phyloP scores from a whole-genome alignment of 1,140 invertebrate species.

The Catajapyx aquilonaris region DNA sequence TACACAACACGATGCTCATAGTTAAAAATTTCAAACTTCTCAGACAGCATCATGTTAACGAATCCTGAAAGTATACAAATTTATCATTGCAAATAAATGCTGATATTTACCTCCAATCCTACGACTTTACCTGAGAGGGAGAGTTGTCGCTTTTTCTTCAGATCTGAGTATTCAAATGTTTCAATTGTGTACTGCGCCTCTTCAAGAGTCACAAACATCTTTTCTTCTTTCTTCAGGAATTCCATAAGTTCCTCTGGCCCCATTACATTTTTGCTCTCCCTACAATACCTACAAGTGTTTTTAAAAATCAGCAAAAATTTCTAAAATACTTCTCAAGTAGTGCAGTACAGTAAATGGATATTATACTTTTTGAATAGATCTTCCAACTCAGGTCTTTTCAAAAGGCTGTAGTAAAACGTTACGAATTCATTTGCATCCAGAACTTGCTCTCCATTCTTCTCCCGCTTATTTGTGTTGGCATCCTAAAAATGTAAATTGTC shows the following conservation, averaged over 20 bases:
- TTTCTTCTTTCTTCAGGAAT: conserved; percentile 15
- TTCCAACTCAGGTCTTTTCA: conserved; percentile 27
- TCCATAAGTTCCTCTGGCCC: conserved; percentile 10
- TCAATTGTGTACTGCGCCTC: conserved; percentile 18
- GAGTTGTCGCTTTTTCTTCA: conserved; percentile 14
- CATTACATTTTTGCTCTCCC: conserved; percentile 7
- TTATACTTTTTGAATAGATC: conserved; percentile 28
- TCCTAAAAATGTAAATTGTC: conserved; percentile 18
- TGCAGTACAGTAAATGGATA: too few species aligned
- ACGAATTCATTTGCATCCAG: conserved; percentile 33
- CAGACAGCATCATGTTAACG: conserved; percentile 20
- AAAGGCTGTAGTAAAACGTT: conserved; percentile 26
- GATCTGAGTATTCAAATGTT: conserved; percentile 18
- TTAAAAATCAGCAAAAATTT: neutral
- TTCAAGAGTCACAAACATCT: conserved; percentile 13
- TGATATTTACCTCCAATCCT: neutral
- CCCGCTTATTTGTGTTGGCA: conserved; percentile 24
- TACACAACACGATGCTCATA: conserved; percentile 20
- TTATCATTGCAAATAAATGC: conserved; percentile 1
- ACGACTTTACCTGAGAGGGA: conserved; percentile 13
- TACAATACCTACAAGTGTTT: conserved; percentile 10
- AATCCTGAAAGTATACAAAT: conserved; percentile 17
- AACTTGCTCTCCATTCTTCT: conserved; percentile 21
- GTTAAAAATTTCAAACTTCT: conserved; percentile 21
- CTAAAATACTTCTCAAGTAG: neutral